Evolutionary conservation across 92 coral and sea anemone species (phyloP), one percentile per base, ranked within the genome.

Genomic region (Porites lobata): DNA sequence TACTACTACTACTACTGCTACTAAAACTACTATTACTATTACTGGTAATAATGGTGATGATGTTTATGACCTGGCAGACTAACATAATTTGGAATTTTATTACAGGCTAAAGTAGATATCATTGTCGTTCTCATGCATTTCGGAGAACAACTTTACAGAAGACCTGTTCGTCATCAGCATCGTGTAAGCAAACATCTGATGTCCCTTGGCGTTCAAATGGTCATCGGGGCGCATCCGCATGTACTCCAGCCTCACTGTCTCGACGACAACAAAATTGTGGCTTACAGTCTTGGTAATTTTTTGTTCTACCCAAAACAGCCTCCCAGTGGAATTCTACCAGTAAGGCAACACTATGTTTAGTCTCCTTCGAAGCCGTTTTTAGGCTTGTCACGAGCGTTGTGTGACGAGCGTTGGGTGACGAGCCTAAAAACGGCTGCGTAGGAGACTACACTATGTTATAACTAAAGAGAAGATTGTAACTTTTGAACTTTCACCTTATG

Each of bases 161-260:
- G 59, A 0, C 84, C 88, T 29, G 63, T 78, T 26, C 64, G 19
- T 19, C 80, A 66, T 18, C 92, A 93, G 81, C 50, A 26, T 58
- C 83, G 65, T 8, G 74, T 81, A n/a, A 86, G 68, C 22, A 70
- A 56, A 69, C 81, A 88, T 24, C 90, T 94, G 29, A 69, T 82
- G 82, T 85, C 92, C n/a, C 81, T 85, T 50, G 96, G 95, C 15
- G 95, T 79, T 3, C 89, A 85, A 4, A 58, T 92, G 29, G 78
- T 91, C 77, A 84, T 94, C 17, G 94, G 94, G 19, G 65, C 85
- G 13, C 96, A 94, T 43, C 90, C 94, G 2, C 96, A 94, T 65
- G 86, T 89, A 7, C 89, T 94, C 8, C 91, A 94, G 69, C 74
- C 79, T 0, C 96, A 94, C 85, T 79, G 87, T 84, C 18, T n/a